Base-by-base conservation (phyloP, 2,888 invertebrate genomes). In the Geotrupes spiniger region DNA sequence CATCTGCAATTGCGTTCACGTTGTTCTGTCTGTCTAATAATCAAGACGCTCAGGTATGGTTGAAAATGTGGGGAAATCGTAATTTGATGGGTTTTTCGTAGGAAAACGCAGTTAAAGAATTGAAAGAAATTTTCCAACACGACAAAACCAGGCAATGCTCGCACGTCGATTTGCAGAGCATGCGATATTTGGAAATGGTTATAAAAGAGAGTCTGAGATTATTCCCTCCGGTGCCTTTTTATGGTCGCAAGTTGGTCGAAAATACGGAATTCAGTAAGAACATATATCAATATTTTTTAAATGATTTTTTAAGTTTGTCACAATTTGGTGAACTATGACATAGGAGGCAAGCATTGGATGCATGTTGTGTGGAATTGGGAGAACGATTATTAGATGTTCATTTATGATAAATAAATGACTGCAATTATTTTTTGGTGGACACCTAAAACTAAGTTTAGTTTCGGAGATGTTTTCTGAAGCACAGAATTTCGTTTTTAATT, bases 41-140 rank as follows among this genome's bases (percentile, higher is more conserved):
- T 51, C 47, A 39, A 6, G 48, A 58, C 8, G 46, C 60, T 8
- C 63, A 63, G 46, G 56, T 53, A 12, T 55, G 51, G 11, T 12
- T 4, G 3, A 5, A 29, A 5, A 4, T 8, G n/a, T n/a, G n/a
- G n/a, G n/a, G n/a, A n/a, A 21, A 4, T 14, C 14, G 10, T 12
- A 33, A 10, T 33, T 8, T 15, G 11, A 1, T 9, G 2, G 4
- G 16, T 27, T 5, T 26, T 27, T 11, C n/a, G 4, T 15, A 43
- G 33, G 33, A 21, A 10, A 11, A 25, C 9, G 43, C 36, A 14
- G 31, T 43, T n/a, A 37, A 56, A 21, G 60, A 60, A 52, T 40
- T 57, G 14, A 37, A 12, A 15, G 25, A 31, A 12, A 15, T 53
- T 12, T 28, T 55, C 11, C 49, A 36, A 6, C 4, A n/a, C 17